A percentile compares a stretch with the other conserved stretches of the same genome.
Evolutionary conservation across 2,113 vertebrate species (phyloP).

Genomic region (Calyptomena viridis): DNA sequence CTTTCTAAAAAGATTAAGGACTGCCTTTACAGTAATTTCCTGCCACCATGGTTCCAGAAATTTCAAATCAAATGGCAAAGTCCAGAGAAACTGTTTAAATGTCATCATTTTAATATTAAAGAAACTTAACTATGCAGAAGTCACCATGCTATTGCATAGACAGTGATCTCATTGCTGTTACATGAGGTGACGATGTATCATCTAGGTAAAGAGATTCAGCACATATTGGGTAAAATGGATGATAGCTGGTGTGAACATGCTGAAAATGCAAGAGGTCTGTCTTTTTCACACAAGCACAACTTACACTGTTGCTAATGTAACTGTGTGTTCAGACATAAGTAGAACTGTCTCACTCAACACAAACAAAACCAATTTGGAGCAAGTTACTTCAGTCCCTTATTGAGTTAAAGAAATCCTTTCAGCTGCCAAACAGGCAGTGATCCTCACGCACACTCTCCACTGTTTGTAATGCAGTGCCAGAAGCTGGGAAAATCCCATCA

Average conservation of each 20-base stretch:
- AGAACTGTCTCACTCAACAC: background rate
- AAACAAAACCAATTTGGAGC: background rate
- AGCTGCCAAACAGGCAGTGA: background rate
- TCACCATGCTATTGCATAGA: background rate
- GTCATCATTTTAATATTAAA: constrained; percentile 13
- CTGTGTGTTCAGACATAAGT: background rate
- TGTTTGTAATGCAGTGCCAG: background rate
- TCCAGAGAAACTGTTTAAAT: background rate
- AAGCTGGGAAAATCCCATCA: background rate
- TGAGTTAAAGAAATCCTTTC: background rate
- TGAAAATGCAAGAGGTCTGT: background rate
- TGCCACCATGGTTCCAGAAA: background rate
- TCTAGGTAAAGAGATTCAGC: background rate
- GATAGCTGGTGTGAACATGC: background rate
- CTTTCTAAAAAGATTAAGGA: background rate
- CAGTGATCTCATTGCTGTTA: background rate
- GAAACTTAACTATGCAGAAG: background rate
- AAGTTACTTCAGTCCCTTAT: background rate
- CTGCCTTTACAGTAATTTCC: background rate
- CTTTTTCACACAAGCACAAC: background rate
- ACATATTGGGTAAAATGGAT: background rate
- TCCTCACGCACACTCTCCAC: background rate
- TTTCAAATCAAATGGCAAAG: constrained; percentile 7
- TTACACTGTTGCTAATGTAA: background rate
- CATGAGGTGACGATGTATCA: background rate